Percentiles rank a stretch among this genome's conserved stretches.
Conservation (phyloP, 2,888 invertebrate species). For the Lasioglossum figueresi region DNA sequence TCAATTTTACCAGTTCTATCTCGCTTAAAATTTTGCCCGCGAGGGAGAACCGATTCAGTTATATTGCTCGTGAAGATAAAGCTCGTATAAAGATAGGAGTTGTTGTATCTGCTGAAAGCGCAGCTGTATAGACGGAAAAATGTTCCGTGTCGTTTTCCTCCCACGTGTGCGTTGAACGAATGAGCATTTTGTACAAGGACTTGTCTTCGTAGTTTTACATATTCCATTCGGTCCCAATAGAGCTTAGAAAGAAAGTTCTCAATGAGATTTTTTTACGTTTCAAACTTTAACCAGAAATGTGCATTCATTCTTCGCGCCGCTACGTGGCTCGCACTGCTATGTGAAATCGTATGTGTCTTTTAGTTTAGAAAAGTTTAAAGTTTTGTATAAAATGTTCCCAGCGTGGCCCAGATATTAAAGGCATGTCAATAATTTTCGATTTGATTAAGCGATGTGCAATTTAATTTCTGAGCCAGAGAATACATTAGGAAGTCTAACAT, state of each 20-base stretch:
- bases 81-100: conserved; percentile 46
- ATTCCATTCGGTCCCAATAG: conserved; percentile 19
- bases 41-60: conserved; percentile 40
- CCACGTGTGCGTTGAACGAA: conserved; percentile 12
- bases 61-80: conserved; percentile 48
- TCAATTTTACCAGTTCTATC: conserved; percentile 34
- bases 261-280: neutral
- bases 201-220: conserved; percentile 29
- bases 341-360: neutral
- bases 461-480: no score
- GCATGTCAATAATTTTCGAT: no score
- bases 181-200: conserved; percentile 27
- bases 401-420: no score
- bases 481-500: no score
- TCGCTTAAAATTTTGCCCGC: conserved; percentile 46
- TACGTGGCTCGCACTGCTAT: neutral
- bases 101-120: conserved; percentile 41
- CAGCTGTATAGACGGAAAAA: conserved; percentile 37
- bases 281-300: neutral
- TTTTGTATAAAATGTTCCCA: no score
- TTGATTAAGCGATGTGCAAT: no score
- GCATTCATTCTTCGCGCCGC: neutral
- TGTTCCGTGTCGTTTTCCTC: conserved; percentile 25
- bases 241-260: conserved; percentile 6
- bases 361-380: no score